Evolutionary conservation across 2,797 vertebrate genomes (phyloP).

Genomic region (Aldrovandia affinis): DNA sequence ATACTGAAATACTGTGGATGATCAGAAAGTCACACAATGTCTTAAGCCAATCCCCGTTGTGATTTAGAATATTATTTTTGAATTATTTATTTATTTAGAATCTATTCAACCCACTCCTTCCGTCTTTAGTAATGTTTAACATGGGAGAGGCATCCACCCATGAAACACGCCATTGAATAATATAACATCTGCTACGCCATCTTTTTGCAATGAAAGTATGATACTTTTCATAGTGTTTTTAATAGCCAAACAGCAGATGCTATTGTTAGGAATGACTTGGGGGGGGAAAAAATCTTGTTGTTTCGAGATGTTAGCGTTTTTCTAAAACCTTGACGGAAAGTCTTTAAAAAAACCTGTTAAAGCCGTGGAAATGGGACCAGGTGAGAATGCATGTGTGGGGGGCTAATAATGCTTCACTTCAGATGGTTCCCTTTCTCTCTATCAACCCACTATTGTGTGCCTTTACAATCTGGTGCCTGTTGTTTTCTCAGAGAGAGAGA

Average conservation of each 20-base stretch:
- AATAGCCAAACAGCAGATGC: neutral
- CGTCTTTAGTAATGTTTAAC: neutral
- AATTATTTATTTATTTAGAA: neutral
- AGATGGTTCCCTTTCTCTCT: conserved; percentile 17
- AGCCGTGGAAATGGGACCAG: neutral
- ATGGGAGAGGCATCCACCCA: neutral
- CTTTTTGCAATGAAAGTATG: neutral
- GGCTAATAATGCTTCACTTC: neutral
- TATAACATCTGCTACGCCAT: neutral
- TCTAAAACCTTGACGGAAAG: neutral
- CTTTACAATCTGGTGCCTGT: conserved; percentile 17
- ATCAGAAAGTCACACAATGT: neutral
- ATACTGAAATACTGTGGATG: neutral
- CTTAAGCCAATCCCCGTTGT: neutral
- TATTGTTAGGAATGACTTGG: neutral
- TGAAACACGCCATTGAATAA: neutral
- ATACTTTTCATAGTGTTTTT: neutral
- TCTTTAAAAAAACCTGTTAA: neutral
- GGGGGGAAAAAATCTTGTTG: neutral
- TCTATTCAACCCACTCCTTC: neutral
- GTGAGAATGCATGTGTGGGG: neutral
- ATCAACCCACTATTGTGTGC: neutral
- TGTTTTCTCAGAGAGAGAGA: conserved; percentile 62
- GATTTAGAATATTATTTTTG: neutral
- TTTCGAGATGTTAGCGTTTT: neutral